phyloP scores from a whole-genome alignment of 2,113 vertebrate genomes.

The Phylloscopus trochiloides region DNA sequence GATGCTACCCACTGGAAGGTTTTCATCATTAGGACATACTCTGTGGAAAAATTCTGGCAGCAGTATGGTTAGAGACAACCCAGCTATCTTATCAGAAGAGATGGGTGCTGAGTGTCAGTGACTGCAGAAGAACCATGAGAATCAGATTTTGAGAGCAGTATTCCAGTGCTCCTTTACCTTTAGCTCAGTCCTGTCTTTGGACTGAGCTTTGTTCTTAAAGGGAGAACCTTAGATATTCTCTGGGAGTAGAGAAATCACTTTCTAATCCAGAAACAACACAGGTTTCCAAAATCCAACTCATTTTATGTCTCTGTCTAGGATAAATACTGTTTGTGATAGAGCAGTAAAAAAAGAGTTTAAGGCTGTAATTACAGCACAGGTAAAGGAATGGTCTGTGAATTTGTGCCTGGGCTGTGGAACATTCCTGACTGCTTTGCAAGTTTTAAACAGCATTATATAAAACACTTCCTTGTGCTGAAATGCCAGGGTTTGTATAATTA shows the following conservation, averaged over 20 bases:
- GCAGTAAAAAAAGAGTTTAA: not conserved
- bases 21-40: not conserved
- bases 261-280: not conserved
- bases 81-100: not conserved
- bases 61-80: not conserved
- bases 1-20: not conserved
- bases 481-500: not conserved
- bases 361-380: not conserved
- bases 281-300: not conserved
- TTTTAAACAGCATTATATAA: not conserved
- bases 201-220: not conserved
- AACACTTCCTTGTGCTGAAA: not conserved
- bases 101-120: not conserved
- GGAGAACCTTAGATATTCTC: not conserved
- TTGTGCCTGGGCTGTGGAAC: not conserved
- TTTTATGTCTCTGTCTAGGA: not conserved
- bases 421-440: not conserved
- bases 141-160: not conserved
- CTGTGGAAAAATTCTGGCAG: not conserved
- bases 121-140: not conserved
- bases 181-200: not conserved
- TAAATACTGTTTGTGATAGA: not conserved
- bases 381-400: not conserved
- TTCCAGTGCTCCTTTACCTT: not conserved
- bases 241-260: not conserved